These are phyloP conservation scores for Takifugu flavidus DNA, from an alignment of 2,113 vertebrate genomes.

Conservation along the genomic window DNA sequence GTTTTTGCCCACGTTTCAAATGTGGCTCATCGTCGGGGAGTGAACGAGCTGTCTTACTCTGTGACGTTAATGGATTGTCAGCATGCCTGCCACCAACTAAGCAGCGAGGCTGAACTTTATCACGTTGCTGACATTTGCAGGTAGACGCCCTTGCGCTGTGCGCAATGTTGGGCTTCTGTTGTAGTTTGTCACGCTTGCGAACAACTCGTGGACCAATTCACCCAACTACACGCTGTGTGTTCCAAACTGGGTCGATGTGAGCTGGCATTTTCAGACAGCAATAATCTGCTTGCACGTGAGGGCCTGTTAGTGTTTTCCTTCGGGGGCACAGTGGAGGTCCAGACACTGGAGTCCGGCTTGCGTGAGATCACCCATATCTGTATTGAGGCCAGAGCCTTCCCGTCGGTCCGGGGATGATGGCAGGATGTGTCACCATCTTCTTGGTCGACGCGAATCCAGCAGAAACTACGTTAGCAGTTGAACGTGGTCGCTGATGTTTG, in stretches of 20 bases:
- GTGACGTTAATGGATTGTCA: slow-evolving; percentile 12
- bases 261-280: slow-evolving; percentile 63
- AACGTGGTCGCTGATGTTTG: too few relatives aligned
- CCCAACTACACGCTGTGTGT: slow-evolving; percentile 30
- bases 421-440: neutral
- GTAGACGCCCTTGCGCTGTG: neutral
- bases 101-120: slow-evolving; percentile 29
- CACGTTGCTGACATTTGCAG: slow-evolving; percentile 55
- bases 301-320: slow-evolving; percentile 14
- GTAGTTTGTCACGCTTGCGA: slow-evolving; percentile 56
- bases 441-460: too few relatives aligned
- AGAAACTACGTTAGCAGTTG: too few relatives aligned
- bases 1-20: neutral
- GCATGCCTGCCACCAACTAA: slow-evolving; percentile 25
- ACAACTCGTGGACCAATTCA: slow-evolving; percentile 52
- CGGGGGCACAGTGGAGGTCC: neutral
- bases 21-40: neutral
- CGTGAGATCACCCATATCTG: too few relatives aligned
- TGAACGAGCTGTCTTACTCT: neutral
- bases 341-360: too few relatives aligned
- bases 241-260: slow-evolving; percentile 55
- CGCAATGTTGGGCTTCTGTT: slow-evolving; percentile 9
- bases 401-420: neutral
- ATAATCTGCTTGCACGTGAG: slow-evolving; percentile 39
- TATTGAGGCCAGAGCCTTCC: neutral